These are phyloP conservation scores for Neomorphus geoffroyi DNA, from an alignment of 2,797 vertebrate species.

Conservation along the genomic window DNA sequence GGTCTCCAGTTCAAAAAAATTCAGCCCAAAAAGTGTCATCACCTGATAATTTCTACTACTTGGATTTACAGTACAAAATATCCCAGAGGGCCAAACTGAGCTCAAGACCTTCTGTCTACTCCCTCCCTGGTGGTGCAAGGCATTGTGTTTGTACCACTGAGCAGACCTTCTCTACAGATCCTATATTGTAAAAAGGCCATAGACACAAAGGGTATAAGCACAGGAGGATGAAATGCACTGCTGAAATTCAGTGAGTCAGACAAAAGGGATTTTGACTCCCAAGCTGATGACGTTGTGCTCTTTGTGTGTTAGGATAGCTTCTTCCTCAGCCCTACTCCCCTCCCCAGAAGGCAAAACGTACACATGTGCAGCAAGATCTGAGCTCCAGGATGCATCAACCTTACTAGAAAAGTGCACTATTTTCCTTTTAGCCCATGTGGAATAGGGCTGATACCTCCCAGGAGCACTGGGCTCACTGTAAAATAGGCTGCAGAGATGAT, in stretches of 20 bases:
- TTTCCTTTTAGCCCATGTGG: neutral
- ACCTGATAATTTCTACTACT: conserved; percentile 58
- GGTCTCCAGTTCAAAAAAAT: conserved; percentile 58
- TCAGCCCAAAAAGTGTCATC: conserved; percentile 63
- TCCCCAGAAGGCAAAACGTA: neutral
- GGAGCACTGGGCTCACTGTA: neutral
- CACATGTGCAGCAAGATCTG: neutral
- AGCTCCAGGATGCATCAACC: neutral
- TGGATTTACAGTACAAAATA: conserved; percentile 44
- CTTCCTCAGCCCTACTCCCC: neutral
- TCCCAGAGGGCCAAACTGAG: conserved; percentile 14
- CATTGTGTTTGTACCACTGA: neutral
- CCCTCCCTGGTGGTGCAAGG: neutral
- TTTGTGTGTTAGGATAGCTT: neutral
- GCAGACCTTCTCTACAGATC: neutral
- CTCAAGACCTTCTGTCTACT: neutral
- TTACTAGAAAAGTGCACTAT: neutral
- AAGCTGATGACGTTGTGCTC: neutral
- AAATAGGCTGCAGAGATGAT: neutral
- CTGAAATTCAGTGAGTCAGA: neutral
- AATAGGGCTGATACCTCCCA: neutral
- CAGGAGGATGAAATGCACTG: neutral
- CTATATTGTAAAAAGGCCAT: neutral
- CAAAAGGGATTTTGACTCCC: neutral
- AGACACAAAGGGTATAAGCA: neutral